phyloP scores from a whole-genome alignment of 2,888 invertebrate genomes.

The Belgica antarctica region DNA sequence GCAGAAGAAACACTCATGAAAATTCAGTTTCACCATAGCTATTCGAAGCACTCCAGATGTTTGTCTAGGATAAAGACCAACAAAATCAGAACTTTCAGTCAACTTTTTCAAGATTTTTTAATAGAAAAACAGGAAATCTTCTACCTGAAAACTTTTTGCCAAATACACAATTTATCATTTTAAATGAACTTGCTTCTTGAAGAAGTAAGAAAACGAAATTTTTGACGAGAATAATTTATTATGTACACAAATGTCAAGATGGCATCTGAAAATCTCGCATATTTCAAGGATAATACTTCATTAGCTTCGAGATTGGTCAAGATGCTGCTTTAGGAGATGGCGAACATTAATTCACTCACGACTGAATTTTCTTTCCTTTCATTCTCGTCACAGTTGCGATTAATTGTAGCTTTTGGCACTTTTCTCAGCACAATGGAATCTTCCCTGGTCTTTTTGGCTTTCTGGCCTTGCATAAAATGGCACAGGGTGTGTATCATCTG shows the following conservation, averaged over 20 bases:
- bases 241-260: neutral
- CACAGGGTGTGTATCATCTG: neutral
- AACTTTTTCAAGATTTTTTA: too few species aligned
- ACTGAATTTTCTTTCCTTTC: neutral
- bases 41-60: neutral
- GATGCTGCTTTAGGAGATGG: too few species aligned
- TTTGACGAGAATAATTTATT: constrained; percentile 36
- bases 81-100: neutral
- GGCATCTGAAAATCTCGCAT: constrained; percentile 34
- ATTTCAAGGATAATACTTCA: neutral
- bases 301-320: too few species aligned
- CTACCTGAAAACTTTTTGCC: constrained; percentile 1
- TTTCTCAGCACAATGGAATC: too few species aligned
- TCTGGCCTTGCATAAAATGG: neutral
- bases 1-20: neutral
- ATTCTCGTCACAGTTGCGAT: too few species aligned
- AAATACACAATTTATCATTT: constrained; percentile 33
- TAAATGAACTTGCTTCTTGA: constrained; percentile 10
- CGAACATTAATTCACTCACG: too few species aligned
- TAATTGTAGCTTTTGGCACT: too few species aligned
- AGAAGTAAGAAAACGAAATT: neutral
- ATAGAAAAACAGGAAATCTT: too few species aligned
- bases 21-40: neutral
- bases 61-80: neutral
- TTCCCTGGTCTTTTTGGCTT: neutral